Base-by-base conservation (phyloP, 2,113 vertebrate genomes). In the Heptranchias perlo region DNA sequence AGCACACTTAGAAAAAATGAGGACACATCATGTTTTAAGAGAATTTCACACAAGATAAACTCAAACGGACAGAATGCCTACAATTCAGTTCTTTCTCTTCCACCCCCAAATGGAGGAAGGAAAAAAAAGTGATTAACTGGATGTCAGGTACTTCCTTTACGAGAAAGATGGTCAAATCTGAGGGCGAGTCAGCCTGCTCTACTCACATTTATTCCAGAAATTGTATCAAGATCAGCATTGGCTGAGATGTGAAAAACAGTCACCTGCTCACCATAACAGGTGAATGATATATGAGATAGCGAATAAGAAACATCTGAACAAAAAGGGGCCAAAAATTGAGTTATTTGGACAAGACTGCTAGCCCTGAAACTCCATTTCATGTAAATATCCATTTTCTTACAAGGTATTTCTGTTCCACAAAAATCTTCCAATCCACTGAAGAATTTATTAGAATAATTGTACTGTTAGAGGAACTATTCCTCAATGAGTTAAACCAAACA, bases 121-220 rank as follows among this genome's bases (percentile, higher is more conserved):
- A 58, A 91, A 58, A 52, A 5, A 4, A 44, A 47, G 39, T 67
- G 35, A 47, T 82, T 21, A 82, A 47, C 58, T 58, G 52, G 14
- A 62, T 62, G 61, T 16, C 35, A 62, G 16, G 16, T 82, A 82
- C 58, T 82, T 44, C 16, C 78, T 82, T 64, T 8, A 52, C 44
- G 8, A 39, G 52, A 13, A 76, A 35, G 5, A n/a, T 61, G 16
- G 58, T 39, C 58, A 39, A 23, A 61, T 91, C 52, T 14, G 49
- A 92, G 18, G 49, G 28, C 25, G 10, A 31, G 8, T 39, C 89
- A 58, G 58, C 31, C 35, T 62, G 58, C 16, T 61, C 54, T n/a
- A 91, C 14, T 58, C 52, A n/a, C 58, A 92, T 92, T 92, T 92
- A 92, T n/a, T 62, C n/a, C 18, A 93, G n/a, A 93, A 93, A 64